A percentile compares a stretch with the other conserved stretches of the same genome.
phyloP scores from a whole-genome alignment of 2,888 invertebrate species.

The Eilema griseolum region DNA sequence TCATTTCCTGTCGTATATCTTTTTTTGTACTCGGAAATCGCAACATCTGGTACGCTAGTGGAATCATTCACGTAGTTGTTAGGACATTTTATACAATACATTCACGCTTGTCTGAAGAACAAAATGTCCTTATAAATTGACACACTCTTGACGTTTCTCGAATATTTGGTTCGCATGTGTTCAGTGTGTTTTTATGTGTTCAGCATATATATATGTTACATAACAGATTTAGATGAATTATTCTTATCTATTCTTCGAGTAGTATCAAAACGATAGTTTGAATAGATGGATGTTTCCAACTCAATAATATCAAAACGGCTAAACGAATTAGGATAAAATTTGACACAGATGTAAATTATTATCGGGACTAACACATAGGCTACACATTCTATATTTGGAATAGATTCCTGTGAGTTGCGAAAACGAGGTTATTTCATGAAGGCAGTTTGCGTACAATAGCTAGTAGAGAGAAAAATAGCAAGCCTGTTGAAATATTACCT shows the following conservation, averaged over 20 bases:
- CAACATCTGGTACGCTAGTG: slow-evolving; percentile 74
- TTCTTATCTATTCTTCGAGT: not conserved
- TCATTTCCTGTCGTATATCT: slow-evolving; percentile 81
- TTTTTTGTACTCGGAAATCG: slow-evolving; percentile 78
- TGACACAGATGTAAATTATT: not conserved
- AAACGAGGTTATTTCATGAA: not conserved
- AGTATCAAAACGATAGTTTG: no score
- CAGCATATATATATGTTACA: not conserved
- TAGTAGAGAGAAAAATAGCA: not conserved
- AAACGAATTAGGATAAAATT: not conserved
- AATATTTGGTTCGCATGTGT: slow-evolving; percentile 31
- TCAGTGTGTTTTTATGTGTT: no score
- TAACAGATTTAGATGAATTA: slow-evolving; percentile 4
- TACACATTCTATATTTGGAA: not conserved
- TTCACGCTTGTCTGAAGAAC: slow-evolving; percentile 59
- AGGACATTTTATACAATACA: slow-evolving; percentile 55
- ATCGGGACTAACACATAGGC: not conserved
- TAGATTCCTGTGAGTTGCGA: not conserved
- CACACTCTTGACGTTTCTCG: slow-evolving; percentile 36
- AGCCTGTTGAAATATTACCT: not conserved
- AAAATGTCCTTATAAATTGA: slow-evolving; percentile 46
- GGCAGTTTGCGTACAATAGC: not conserved
- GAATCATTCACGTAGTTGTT: slow-evolving; percentile 57
- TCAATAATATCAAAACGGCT: not conserved
- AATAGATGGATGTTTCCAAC: not conserved